Conservation (phyloP, 1,140 invertebrate species). For the Potamilus streckersoni region DNA sequence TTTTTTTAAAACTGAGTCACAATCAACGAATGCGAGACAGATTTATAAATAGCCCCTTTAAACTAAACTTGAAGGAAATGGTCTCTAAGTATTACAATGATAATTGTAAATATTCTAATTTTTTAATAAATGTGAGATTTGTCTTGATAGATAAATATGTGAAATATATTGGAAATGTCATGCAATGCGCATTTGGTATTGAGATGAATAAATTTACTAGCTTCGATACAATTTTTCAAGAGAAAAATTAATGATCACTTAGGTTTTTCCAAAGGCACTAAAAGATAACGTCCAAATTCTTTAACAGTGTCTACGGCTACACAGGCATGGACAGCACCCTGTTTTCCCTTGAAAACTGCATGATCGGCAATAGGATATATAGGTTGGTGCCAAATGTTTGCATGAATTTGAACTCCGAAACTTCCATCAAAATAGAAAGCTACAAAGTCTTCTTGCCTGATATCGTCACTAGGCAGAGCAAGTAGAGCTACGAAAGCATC, state of each 20-base stretch:
- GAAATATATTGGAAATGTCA: too few relatives aligned
- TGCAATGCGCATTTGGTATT: too few relatives aligned
- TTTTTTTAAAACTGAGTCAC: too few relatives aligned
- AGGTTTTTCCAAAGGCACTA: constrained; percentile 17
- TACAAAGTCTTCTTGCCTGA: constrained; percentile 30
- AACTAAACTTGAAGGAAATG: too few relatives aligned
- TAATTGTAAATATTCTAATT: too few relatives aligned
- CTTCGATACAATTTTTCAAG: too few relatives aligned
- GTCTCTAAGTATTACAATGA: too few relatives aligned
- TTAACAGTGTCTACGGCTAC: constrained; percentile 29
- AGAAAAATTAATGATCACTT: background rate
- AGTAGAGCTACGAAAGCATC: constrained; percentile 29
- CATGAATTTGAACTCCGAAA: constrained; percentile 38
- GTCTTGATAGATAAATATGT: too few relatives aligned
- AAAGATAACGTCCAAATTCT: constrained; percentile 32
- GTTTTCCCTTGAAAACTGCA: constrained; percentile 36
- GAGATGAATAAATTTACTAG: too few relatives aligned
- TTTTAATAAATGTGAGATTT: too few relatives aligned
- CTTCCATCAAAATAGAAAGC: constrained; percentile 40
- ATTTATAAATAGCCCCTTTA: too few relatives aligned
- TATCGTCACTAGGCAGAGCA: constrained; percentile 32
- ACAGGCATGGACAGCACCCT: constrained; percentile 34
- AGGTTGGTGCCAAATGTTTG: constrained; percentile 36
- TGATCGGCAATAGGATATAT: constrained; percentile 31
- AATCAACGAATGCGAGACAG: too few relatives aligned